Percentiles rank a stretch among this genome's conserved stretches.
phyloP scores from a whole-genome alignment of 2,888 invertebrate genomes.

The Oeneis ivallda region DNA sequence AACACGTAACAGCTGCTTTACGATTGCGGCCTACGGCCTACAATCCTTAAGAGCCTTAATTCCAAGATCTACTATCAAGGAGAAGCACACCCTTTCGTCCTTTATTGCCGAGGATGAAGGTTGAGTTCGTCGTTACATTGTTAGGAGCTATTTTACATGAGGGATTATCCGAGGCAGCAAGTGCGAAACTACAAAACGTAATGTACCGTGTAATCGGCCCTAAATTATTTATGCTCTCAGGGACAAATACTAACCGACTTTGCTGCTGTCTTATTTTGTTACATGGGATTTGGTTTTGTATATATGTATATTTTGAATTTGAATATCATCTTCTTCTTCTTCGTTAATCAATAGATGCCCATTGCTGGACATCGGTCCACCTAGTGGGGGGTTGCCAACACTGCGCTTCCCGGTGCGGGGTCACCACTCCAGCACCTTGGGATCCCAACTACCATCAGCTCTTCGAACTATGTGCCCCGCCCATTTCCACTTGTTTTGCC shows the following conservation, averaged over 20 bases:
- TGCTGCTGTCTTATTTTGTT: neutral
- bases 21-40: neutral
- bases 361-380: no score
- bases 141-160: conserved; percentile 3
- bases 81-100: neutral
- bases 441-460: no score
- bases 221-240: neutral
- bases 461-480: no score
- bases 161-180: conserved; percentile 3
- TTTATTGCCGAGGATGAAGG: neutral
- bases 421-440: no score
- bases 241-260: neutral
- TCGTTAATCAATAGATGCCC: no score
- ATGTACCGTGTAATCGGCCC: conserved; percentile 1
- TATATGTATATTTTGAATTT: no score
- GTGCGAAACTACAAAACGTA: conserved; percentile 11
- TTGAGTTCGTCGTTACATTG: neutral
- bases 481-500: no score
- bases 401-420: no score
- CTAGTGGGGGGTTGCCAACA: no score
- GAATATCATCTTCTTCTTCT: no score
- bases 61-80: conserved; percentile 6
- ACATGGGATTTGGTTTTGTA: neutral
- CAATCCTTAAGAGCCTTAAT: conserved; percentile 6
- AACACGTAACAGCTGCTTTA: neutral